Percentiles rank a stretch among this genome's conserved stretches.
These are phyloP conservation scores for Anomalospiza imberbis DNA, from an alignment of 2,797 vertebrate genomes.

Conservation along the genomic window DNA sequence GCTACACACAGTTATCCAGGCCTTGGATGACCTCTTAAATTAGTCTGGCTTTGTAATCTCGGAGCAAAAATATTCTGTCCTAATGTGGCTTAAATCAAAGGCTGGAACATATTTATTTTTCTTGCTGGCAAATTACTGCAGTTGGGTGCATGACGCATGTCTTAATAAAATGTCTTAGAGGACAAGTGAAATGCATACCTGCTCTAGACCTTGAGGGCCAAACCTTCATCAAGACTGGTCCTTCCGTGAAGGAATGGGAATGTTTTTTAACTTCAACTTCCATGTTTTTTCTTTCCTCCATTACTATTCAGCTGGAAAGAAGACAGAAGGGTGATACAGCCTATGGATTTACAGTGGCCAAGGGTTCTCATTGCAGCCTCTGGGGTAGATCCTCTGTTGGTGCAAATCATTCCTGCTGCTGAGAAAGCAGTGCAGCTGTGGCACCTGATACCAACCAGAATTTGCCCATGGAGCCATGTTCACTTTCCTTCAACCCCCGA, in stretches of 20 bases:
- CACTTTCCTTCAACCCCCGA: neutral
- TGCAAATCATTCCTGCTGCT: neutral
- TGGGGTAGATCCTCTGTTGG: neutral
- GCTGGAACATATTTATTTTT: slow-evolving; percentile 5
- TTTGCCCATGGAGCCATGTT: neutral
- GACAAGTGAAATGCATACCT: neutral
- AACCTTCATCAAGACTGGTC: neutral
- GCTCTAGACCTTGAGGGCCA: neutral
- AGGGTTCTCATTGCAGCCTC: neutral
- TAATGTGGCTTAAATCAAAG: slow-evolving; percentile 58
- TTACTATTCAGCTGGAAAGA: neutral
- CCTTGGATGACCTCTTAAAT: slow-evolving; percentile 37
- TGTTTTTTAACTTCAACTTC: neutral
- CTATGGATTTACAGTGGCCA: neutral
- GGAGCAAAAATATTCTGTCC: neutral
- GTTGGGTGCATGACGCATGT: neutral
- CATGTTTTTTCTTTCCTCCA: neutral
- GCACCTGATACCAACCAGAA: neutral
- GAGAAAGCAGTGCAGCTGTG: rapidly evolving
- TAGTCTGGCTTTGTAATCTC: slow-evolving; percentile 22
- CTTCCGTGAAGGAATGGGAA: neutral
- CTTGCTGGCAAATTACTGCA: neutral
- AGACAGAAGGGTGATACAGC: neutral
- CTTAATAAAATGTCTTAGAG: neutral
- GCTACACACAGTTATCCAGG: neutral